Conservation (phyloP, 2,113 vertebrate genomes). For the human (Homo sapiens) region GRCh38 chrX:104245001-104245500, state of each 20-base stretch:
- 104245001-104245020: slow-evolving; percentile 55
- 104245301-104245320: background rate
- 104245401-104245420: background rate
- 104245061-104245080: slow-evolving; percentile 32
- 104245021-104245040: slow-evolving; percentile 65
- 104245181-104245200: slow-evolving; percentile 8
- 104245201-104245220: background rate
- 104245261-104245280: background rate
- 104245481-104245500: background rate
- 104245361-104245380: background rate
- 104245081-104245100: background rate
- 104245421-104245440: background rate
- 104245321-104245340: background rate
- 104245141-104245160: slow-evolving; percentile 33
- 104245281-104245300: background rate
- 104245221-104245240: background rate
- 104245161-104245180: background rate
- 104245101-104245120: background rate
- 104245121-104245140: slow-evolving; percentile 58
- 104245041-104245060: slow-evolving; percentile 46
- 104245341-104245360: background rate
- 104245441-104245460: background rate
- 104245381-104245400: background rate
- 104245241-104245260: background rate
- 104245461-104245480: background rate